A percentile compares a stretch with the other conserved stretches of the same genome.
These are phyloP conservation scores for Syrista parreyssii DNA, from an alignment of 2,888 invertebrate genomes.

Conservation along the genomic window DNA sequence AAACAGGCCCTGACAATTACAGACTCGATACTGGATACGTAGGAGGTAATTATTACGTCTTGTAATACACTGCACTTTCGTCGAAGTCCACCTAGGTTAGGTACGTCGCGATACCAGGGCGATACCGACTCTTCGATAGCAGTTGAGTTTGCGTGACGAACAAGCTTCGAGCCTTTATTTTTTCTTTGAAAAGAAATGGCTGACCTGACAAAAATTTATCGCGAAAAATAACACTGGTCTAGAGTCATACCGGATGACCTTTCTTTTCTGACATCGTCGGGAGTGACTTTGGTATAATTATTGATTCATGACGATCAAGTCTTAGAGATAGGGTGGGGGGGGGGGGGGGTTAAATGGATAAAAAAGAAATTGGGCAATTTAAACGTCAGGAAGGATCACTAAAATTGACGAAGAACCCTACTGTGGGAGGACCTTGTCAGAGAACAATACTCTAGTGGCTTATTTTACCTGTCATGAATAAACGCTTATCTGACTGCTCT, in stretches of 20 bases:
- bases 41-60: constrained; percentile 66
- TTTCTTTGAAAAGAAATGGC: not conserved
- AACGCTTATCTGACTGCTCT: not conserved
- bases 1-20: constrained; percentile 73
- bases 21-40: constrained; percentile 72
- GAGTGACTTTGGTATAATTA: not conserved
- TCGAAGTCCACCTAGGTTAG: not conserved
- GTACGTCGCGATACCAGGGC: not conserved
- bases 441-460: not conserved
- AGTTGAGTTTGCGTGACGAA: not conserved
- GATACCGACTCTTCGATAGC: not conserved
- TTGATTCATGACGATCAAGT: not conserved
- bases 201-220: not conserved
- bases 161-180: not conserved
- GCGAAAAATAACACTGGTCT: not conserved
- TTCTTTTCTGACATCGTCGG: not conserved
- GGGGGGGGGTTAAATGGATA: not conserved
- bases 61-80: not conserved
- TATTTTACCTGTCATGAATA: not conserved
- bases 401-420: not conserved
- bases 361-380: not conserved
- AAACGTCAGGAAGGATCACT: not conserved
- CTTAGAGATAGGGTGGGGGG: not conserved
- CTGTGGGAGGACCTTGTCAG: not conserved
- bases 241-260: not conserved